These are phyloP conservation scores for Arctocebus calabarensis DNA, from an alignment of 2,797 vertebrate genomes.

Conservation along the genomic window DNA sequence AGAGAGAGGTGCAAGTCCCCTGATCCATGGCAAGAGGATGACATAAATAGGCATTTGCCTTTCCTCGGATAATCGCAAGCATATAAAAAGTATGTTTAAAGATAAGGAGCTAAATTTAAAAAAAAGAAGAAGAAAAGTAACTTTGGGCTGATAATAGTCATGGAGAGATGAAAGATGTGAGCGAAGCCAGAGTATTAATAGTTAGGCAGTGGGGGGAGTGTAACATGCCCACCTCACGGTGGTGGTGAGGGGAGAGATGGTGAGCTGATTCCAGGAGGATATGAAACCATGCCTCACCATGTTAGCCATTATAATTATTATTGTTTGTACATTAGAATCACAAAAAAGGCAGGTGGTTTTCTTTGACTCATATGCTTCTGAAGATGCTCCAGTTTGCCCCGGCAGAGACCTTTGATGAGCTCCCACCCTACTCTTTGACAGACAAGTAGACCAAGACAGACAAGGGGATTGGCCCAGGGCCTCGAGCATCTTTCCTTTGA, in stretches of 20 bases:
- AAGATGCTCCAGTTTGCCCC: not conserved
- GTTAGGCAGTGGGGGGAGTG: not conserved
- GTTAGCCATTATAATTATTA: not conserved
- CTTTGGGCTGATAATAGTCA: not conserved
- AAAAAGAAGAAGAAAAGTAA: not conserved
- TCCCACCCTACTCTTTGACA: not conserved
- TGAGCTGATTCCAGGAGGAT: not conserved
- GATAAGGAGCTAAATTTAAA: not conserved
- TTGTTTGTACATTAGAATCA: not conserved
- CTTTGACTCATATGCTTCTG: not conserved
- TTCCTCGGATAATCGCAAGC: slow-evolving; percentile 20
- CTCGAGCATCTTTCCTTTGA: not conserved
- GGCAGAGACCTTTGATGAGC: not conserved
- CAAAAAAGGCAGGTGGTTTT: not conserved
- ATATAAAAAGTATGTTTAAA: not conserved
- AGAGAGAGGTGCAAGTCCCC: not conserved
- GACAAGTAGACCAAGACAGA: not conserved
- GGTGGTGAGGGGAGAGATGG: not conserved
- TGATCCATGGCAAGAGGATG: not conserved
- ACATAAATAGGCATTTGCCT: slow-evolving; percentile 2
- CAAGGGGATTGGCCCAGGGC: not conserved
- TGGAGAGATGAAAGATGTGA: not conserved
- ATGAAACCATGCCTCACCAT: not conserved
- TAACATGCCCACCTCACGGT: fast-evolving
- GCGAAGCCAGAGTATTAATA: not conserved